Evolutionary conservation across 2,888 invertebrate species (phyloP), one percentile per base, ranked within the genome.

Genomic region (Venustoraphidia nigricollis): DNA sequence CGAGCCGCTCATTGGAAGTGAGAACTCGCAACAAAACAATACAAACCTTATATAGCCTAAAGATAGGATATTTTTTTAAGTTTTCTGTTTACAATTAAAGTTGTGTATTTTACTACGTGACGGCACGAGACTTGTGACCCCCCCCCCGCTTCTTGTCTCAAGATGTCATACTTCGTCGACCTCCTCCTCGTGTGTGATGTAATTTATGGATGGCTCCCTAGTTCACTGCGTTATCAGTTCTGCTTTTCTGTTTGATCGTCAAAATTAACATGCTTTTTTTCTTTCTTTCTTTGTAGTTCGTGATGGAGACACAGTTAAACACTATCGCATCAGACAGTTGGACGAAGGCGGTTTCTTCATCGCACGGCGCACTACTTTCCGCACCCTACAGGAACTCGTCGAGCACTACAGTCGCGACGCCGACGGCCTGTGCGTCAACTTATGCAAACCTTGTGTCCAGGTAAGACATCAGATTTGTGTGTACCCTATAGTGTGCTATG

Each of bases 301-400:
- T 57, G 98, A 98, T 72, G 96, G 95, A 54, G 97, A 97, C 69
- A 95, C 96, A 45, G 97, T 98, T 52, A 98, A 98, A 66, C 98
- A 98, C 72, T 98, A 98, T 73, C 83, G 98, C 64, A 97, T 98
- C 67, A 79, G 97, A 59, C 97, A 97, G 70, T 73, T 98, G 63
- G 98, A 98, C 68, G 96, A 98, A 68, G 91, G 97, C 52, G 97
- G 97, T 47, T 98, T 96, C 75, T 98, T 96, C 77, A 99, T 98
- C 61, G 97, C 98, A 50, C 77, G 97, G 59, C 79, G 98, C 65
- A 95, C 95, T 58, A 95, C 96, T 54, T 98, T 99, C 76, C 80
- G 93, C 58, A 95, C 95, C 10, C 76, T 98, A 45, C 92, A 95
- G 67, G 97, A 98, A 67, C 79, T 98, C 48, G 96, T 97, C 42